phyloP scores from a whole-genome alignment of 2,797 vertebrate genomes.

The Poliocrania exsul region DNA sequence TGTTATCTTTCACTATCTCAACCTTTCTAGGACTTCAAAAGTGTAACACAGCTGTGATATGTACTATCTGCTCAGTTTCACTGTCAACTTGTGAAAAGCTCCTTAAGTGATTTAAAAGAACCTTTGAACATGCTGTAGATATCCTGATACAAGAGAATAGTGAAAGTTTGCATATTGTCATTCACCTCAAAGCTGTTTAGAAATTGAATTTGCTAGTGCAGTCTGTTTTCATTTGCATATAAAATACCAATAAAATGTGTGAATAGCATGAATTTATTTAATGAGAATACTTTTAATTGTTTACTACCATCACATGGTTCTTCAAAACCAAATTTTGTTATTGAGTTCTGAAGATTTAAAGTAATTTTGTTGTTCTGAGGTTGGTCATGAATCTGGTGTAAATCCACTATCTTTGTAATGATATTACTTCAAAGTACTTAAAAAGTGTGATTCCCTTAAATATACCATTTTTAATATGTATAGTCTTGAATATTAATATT shows the following conservation, averaged over 20 bases:
- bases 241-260: background rate
- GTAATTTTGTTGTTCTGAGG: background rate
- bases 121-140: background rate
- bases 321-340: background rate
- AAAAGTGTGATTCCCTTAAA: background rate
- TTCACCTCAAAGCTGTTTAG: background rate
- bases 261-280: background rate
- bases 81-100: background rate
- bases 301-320: background rate
- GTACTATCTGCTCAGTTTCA: background rate
- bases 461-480: background rate
- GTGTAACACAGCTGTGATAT: accelerated
- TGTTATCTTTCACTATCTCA: background rate
- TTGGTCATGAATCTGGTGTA: background rate
- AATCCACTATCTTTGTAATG: background rate
- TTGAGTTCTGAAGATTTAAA: background rate
- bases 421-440: background rate
- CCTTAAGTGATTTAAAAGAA: background rate
- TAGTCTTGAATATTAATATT: background rate
- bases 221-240: background rate
- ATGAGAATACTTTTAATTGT: background rate
- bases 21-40: background rate
- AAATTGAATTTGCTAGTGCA: background rate
- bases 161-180: background rate
- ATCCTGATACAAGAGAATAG: background rate